Evolutionary conservation across 2,888 invertebrate genomes (phyloP).

Genomic region (Girardia tigrina): DNA sequence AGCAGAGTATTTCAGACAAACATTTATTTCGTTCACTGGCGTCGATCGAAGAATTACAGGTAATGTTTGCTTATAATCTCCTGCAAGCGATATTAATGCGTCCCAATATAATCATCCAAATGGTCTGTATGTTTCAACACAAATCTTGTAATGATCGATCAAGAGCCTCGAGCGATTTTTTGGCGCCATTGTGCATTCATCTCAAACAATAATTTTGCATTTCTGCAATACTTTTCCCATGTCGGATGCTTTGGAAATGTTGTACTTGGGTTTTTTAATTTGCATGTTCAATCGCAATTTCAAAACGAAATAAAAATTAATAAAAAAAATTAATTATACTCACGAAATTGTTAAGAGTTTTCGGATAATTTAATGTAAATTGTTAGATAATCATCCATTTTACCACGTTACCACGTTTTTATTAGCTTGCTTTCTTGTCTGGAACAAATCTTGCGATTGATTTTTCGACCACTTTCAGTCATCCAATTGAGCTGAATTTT

Average conservation of each 20-base stretch:
- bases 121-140: constrained; percentile 29
- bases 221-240: background rate
- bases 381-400: too few species aligned
- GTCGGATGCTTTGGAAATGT: background rate
- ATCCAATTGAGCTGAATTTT: too few species aligned
- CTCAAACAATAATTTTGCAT: constrained; percentile 25
- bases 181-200: constrained; percentile 25
- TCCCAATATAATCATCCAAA: constrained; percentile 34
- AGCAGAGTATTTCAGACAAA: constrained; percentile 37
- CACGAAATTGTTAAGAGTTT: too few species aligned
- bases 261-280: background rate
- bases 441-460: too few species aligned
- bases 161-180: constrained; percentile 42
- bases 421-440: too few species aligned
- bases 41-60: constrained; percentile 36
- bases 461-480: too few species aligned
- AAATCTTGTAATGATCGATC: constrained; percentile 41
- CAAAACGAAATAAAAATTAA: too few species aligned
- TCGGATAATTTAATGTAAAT: too few species aligned
- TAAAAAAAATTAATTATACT: too few species aligned
- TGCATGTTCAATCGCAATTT: too few species aligned
- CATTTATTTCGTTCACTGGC: constrained; percentile 37
- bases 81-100: constrained; percentile 36
- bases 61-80: constrained; percentile 38
- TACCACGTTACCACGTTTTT: too few species aligned